phyloP scores from a whole-genome alignment of 2,113 vertebrate genomes.

The Canis aureus region DNA sequence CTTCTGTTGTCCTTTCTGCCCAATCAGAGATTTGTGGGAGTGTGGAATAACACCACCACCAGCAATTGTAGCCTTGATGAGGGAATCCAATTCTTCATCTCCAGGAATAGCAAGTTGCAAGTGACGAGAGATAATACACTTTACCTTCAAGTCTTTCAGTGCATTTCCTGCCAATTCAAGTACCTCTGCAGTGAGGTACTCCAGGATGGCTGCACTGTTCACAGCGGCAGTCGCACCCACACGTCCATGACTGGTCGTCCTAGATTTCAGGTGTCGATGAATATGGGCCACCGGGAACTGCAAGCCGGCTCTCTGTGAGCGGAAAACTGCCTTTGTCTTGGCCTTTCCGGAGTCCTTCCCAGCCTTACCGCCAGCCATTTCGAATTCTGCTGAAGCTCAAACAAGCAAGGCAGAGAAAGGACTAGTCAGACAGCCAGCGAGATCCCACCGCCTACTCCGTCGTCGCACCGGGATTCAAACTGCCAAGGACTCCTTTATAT shows the following conservation, averaged over 20 bases:
- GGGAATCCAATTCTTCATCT: too few species aligned
- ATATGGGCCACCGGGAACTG: neutral
- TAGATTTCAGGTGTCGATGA: neutral
- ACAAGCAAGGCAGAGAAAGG: neutral
- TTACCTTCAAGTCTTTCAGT: too few species aligned
- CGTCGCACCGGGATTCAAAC: too few species aligned
- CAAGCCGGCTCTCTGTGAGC: neutral
- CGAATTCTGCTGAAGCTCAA: neutral
- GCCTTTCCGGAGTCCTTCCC: neutral
- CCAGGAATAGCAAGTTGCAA: too few species aligned
- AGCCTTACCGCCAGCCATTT: neutral
- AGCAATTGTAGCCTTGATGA: too few species aligned
- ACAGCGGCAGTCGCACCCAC: neutral
- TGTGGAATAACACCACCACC: too few species aligned
- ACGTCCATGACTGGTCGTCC: too few species aligned
- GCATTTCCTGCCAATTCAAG: neutral
- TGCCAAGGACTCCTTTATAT: neutral
- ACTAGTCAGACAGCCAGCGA: neutral
- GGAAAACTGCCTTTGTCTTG: neutral
- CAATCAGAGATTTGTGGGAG: too few species aligned
- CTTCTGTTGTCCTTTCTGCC: too few species aligned
- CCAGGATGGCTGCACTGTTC: neutral
- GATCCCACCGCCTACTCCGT: neutral
- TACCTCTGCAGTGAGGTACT: neutral
- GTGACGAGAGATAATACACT: too few species aligned